phyloP scores from a whole-genome alignment of 2,888 invertebrate genomes.

The Archaeoteleia sp. region DNA sequence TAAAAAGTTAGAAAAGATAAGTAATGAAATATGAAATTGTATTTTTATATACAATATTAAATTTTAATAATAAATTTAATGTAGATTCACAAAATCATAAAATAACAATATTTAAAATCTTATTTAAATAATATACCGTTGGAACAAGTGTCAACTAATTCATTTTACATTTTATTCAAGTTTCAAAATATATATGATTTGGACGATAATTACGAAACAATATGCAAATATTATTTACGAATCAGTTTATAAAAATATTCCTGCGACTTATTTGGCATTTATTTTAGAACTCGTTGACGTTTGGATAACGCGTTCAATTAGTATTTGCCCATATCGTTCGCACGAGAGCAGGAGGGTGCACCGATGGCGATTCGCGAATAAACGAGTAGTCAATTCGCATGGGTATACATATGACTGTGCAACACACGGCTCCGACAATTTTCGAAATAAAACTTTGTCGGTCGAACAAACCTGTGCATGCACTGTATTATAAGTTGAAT shows the following conservation, averaged over 20 bases:
- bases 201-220: background rate
- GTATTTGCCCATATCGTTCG: slow-evolving; percentile 21
- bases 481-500: slow-evolving; percentile 13
- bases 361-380: slow-evolving; percentile 23
- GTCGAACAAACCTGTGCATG: slow-evolving; percentile 17
- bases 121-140: no score
- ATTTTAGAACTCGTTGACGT: slow-evolving; percentile 16
- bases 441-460: slow-evolving; percentile 34
- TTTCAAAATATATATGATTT: no score
- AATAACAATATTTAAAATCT: no score
- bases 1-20: no score
- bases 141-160: slow-evolving; percentile 31
- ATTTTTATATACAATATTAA: no score
- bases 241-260: slow-evolving; percentile 3
- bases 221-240: no score
- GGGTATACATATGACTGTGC: slow-evolving; percentile 21
- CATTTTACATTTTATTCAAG: no score
- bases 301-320: slow-evolving; percentile 20
- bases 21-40: no score
- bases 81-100: no score
- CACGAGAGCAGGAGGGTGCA: slow-evolving; percentile 4
- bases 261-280: slow-evolving; percentile 19
- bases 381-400: slow-evolving; percentile 24
- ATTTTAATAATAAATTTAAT: no score
- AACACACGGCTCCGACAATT: slow-evolving; percentile 21